Conservation (phyloP, 2,888 invertebrate genomes). For the Pantelozetes paolii region DNA sequence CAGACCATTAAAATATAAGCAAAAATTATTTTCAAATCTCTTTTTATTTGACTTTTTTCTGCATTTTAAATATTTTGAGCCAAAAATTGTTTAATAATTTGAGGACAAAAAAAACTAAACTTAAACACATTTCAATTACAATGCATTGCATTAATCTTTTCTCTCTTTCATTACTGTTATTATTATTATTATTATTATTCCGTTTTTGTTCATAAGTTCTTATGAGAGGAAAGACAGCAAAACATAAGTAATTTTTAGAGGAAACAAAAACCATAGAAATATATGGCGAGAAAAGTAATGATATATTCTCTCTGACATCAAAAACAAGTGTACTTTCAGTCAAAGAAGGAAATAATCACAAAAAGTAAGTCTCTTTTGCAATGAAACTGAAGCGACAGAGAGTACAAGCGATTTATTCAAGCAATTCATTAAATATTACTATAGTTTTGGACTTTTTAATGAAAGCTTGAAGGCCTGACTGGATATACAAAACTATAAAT, state of each 20-base stretch:
- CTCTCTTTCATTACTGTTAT: background rate
- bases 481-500: slow-evolving; percentile 23
- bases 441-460: slow-evolving; percentile 31
- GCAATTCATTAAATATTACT: slow-evolving; percentile 35
- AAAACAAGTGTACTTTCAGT: slow-evolving; percentile 28
- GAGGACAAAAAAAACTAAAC: background rate
- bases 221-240: background rate
- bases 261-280: slow-evolving; percentile 5
- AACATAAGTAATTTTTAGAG: slow-evolving; percentile 18
- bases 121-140: slow-evolving; percentile 25
- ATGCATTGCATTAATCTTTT: slow-evolving; percentile 21
- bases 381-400: slow-evolving; percentile 22
- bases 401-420: background rate
- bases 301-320: slow-evolving; percentile 25
- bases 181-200: slow-evolving; percentile 5
- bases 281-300: slow-evolving; percentile 16
- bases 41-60: background rate
- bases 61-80: background rate
- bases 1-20: slow-evolving; percentile 18
- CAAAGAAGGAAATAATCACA: slow-evolving; percentile 9
- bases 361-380: background rate
- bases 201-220: slow-evolving; percentile 7
- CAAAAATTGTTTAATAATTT: background rate
- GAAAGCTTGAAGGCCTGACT: slow-evolving; percentile 25
- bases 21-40: background rate